Evolutionary conservation across 1,140 invertebrate species (phyloP).

Genomic region (Danaus plexippus): DNA sequence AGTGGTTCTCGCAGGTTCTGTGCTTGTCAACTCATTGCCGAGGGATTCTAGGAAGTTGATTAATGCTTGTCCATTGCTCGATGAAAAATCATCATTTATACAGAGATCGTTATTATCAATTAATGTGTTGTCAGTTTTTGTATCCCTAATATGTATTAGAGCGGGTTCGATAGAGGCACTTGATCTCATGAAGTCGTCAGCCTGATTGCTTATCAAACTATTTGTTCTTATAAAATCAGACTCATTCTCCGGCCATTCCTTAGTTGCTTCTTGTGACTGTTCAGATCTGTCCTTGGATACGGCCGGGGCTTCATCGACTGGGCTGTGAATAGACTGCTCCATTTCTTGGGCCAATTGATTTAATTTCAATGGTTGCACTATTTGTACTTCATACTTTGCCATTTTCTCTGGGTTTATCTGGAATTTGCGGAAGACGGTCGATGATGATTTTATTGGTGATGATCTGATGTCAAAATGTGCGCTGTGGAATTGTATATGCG

Average conservation of each 20-base stretch:
- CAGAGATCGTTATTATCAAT: conserved; percentile 18
- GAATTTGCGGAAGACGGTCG: conserved; percentile 53
- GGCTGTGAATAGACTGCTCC: conserved; percentile 10
- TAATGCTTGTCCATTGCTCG: conserved; percentile 42
- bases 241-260: conserved; percentile 22
- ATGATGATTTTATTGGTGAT: conserved; percentile 58
- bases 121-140: neutral
- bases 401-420: conserved; percentile 60
- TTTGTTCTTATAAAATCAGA: conserved; percentile 14
- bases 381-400: conserved; percentile 48
- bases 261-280: conserved; percentile 8
- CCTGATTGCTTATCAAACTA: conserved; percentile 14
- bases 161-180: conserved; percentile 13
- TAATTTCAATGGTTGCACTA: conserved; percentile 38
- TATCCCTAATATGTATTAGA: conserved; percentile 13
- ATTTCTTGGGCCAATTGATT: conserved; percentile 21
- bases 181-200: conserved; percentile 14
- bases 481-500: conserved; percentile 52
- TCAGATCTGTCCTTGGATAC: conserved; percentile 8
- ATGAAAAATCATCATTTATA: conserved; percentile 21
- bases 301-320: conserved; percentile 7
- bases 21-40: conserved; percentile 45
- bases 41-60: conserved; percentile 57
- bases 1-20: conserved; percentile 49
- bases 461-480: conserved; percentile 63